These are phyloP conservation scores for Cylas formicarius DNA, from an alignment of 1,140 invertebrate species.

Conservation along the genomic window DNA sequence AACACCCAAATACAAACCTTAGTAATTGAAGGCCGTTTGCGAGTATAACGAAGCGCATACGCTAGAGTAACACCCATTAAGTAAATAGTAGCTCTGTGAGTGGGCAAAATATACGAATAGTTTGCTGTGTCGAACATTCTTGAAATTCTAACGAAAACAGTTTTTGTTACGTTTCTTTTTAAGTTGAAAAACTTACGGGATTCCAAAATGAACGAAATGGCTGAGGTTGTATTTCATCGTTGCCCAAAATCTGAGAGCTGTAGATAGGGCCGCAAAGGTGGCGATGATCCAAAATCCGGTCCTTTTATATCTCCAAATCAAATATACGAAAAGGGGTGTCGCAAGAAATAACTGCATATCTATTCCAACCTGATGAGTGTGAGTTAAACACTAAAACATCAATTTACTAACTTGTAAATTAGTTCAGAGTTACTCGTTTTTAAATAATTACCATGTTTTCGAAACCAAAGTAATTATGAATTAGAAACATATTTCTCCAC, in stretches of 20 bases:
- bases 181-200: constrained; percentile 50
- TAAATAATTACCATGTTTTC: constrained; percentile 48
- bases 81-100: constrained; percentile 62
- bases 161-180: constrained; percentile 8
- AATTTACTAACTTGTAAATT: constrained; percentile 3
- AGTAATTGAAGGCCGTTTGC: neutral
- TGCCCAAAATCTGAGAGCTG: constrained; percentile 52
- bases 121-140: constrained; percentile 60
- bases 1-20: too few relatives aligned
- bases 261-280: constrained; percentile 48
- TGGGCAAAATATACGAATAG: constrained; percentile 61
- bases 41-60: constrained; percentile 40
- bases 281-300: constrained; percentile 45
- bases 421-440: constrained; percentile 6
- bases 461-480: constrained; percentile 56
- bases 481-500: constrained; percentile 54
- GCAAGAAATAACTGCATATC: constrained; percentile 75
- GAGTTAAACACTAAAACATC: constrained; percentile 56
- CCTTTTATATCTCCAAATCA: constrained; percentile 53
- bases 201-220: constrained; percentile 59
- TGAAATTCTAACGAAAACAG: constrained; percentile 41
- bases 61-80: constrained; percentile 59
- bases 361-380: constrained; percentile 71
- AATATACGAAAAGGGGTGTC: constrained; percentile 60
- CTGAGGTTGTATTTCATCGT: constrained; percentile 52